Evolutionary conservation across 1,140 invertebrate genomes (phyloP), one percentile per base, ranked within the genome.

Genomic region (Drosophila repleta): DNA sequence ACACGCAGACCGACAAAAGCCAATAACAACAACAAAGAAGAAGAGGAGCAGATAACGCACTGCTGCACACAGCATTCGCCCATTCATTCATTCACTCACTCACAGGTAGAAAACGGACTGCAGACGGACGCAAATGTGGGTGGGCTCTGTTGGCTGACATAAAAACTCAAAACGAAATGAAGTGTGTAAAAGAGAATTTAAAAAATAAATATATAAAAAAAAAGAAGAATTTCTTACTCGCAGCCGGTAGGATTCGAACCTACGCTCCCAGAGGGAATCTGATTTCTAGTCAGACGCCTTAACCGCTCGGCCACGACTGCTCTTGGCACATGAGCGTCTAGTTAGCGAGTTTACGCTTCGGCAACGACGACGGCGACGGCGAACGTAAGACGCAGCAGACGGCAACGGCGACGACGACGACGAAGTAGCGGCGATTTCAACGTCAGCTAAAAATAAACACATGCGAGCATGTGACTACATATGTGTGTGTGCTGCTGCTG

Each of bases 271-370:
- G 94, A 95, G 94, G 95, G 94, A 95, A 95, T 95, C 94, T 95
- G 94, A 95, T 95, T 95, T 95, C 94, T 94, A 95, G 94, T 95
- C 94, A 95, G 94, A 95, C 95, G 95, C 95, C 95, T 95, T 95
- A 95, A 96, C 95, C 95, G 94, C 94, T 95, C 94, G 94, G 95
- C 95, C 95, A 95, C 94, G 94, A 94, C 95, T 95, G 94, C 94
- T 78, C 55, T 61, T 60, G 57, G 56, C 41, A 24, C 46, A 52
- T 29, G 17, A 21, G 41, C 53, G 64, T 73, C 78, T 81, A 80
- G 66, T 80, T 80, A 71, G 77, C 77, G 73, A 39, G 35, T 72
- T 81, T 48, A 72, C 78, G 52, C 77, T 79, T 21, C 62, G 52
- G 62, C 56, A 18, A 8, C 35, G 13, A n/a, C 35, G 17, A 20